Base-by-base conservation (phyloP, 2,888 invertebrate species). In the Helicoverpa assulta region DNA sequence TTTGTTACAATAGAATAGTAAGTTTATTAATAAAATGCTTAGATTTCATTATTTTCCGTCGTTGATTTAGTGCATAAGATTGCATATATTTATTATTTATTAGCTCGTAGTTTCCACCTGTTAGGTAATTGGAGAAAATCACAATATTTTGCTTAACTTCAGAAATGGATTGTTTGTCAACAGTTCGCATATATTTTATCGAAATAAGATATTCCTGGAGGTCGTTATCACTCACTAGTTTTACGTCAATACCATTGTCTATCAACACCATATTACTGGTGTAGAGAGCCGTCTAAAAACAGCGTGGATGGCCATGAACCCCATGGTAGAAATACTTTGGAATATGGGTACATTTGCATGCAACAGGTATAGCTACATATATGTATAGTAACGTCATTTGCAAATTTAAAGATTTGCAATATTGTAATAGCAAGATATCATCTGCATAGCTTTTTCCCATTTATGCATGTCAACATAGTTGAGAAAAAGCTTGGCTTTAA, bases 261-360 rank as follows among this genome's bases (percentile, higher is more conserved):
- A 47, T 47, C n/a, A 47, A 47, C 47, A 47, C 40, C 40, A 40
- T 40, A 14, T 4, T 14, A 0, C 37, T 40, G 12, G 47, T n/a
- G n/a, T 18, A 18, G 7, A 53, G 18, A 29, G n/a, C 21, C 40
- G 16, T 51, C 26, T 37, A 19, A 69, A 50, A 67, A 18, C 33
- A 21, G n/a, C 43, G 19, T 14, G 37, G 37, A 12, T 26, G 12
- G 16, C 67, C 67, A 18, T 67, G 54, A 67, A 67, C 67, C 21
- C 8, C 5, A 26, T n/a, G 53, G 18, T 18, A 47, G 7, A 7
- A 18, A 43, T 47, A 67, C 14, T 6, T 10, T 8, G 66, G 5
- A 53, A 37, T 6, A 18, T 8, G 65, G 5, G 43, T 47, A 56
- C 10, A 33, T 21, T 2, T 7, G 16, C 43, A 67, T 26, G 10